Percentiles rank a stretch among this genome's conserved stretches.
Evolutionary conservation across 2,797 vertebrate species (phyloP).

Genomic region (Lateolabrax maculatus): DNA sequence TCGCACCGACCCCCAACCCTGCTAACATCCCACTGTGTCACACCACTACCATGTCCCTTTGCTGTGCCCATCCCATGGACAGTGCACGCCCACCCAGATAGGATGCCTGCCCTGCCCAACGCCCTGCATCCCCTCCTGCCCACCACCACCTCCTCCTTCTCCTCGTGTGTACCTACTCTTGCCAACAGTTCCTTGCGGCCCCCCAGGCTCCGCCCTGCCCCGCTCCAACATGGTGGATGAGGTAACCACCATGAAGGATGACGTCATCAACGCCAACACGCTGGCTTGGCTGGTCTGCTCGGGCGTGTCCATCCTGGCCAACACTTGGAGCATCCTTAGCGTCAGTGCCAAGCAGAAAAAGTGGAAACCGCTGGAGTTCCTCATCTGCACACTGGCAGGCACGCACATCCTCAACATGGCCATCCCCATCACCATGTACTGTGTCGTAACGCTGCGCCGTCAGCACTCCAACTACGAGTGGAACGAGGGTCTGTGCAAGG

Average conservation of each 20-base stretch:
- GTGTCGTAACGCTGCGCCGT: slow-evolving; percentile 91
- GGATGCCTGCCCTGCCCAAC: slow-evolving; percentile 74
- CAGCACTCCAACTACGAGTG: slow-evolving; percentile 92
- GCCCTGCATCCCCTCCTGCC: slow-evolving; percentile 80
- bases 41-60: slow-evolving; percentile 46
- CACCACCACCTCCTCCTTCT: slow-evolving; percentile 75
- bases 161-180: slow-evolving; percentile 75
- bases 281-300: slow-evolving; percentile 95
- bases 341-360: slow-evolving; percentile 96
- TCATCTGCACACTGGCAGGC: slow-evolving; percentile 93
- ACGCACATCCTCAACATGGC: slow-evolving; percentile 96
- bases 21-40: slow-evolving; percentile 41
- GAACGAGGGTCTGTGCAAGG: slow-evolving; percentile 96
- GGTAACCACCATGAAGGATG: slow-evolving; percentile 91
- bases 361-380: slow-evolving; percentile 96
- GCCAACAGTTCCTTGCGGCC: slow-evolving; percentile 67
- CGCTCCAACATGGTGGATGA: slow-evolving; percentile 90
- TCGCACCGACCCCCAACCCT: slow-evolving; percentile 30
- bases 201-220: slow-evolving; percentile 66
- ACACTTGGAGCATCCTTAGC: slow-evolving; percentile 95
- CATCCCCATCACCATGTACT: slow-evolving; percentile 94
- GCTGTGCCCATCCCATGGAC: slow-evolving; percentile 76
- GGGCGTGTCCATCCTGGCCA: slow-evolving; percentile 92
- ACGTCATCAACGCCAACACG: slow-evolving; percentile 90
- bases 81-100: slow-evolving; percentile 78